Conservation (phyloP, 2,113 vertebrate species). For the Sinocyclocheilus anophthalmus region DNA sequence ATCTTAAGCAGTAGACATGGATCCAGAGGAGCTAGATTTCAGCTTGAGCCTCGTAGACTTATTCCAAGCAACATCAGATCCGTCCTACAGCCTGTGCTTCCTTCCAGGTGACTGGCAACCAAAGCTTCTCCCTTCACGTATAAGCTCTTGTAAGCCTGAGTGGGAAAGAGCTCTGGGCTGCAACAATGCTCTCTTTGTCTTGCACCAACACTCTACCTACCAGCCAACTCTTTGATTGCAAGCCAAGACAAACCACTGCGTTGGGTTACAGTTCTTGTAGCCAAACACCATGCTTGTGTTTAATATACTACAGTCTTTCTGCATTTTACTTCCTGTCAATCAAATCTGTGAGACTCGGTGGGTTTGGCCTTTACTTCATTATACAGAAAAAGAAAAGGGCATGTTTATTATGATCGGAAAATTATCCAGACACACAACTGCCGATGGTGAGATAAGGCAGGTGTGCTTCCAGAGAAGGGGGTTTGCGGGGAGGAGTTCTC, state of each 20-base stretch:
- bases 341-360: slow-evolving; percentile 67
- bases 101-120: no score
- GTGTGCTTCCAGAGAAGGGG: slow-evolving; percentile 4
- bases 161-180: no score
- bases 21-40: no score
- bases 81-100: no score
- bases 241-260: slow-evolving; percentile 87
- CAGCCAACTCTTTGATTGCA: slow-evolving; percentile 77
- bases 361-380: slow-evolving; percentile 72
- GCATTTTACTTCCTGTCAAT: slow-evolving; percentile 82
- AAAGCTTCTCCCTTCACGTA: no score
- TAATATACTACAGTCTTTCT: slow-evolving; percentile 83
- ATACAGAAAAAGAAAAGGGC: slow-evolving; percentile 75
- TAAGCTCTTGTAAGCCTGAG: no score
- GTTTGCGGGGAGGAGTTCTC: background rate
- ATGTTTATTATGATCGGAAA: slow-evolving; percentile 51
- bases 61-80: no score
- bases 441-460: slow-evolving; percentile 32
- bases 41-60: no score
- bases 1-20: no score
- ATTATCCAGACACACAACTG: slow-evolving; percentile 41
- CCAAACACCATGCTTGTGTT: slow-evolving; percentile 85
- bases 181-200: no score
- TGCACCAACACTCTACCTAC: no score
- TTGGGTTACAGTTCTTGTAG: slow-evolving; percentile 84